These are phyloP conservation scores for Sarcoramphus papa DNA, from an alignment of 2,797 vertebrate genomes.

Conservation along the genomic window DNA sequence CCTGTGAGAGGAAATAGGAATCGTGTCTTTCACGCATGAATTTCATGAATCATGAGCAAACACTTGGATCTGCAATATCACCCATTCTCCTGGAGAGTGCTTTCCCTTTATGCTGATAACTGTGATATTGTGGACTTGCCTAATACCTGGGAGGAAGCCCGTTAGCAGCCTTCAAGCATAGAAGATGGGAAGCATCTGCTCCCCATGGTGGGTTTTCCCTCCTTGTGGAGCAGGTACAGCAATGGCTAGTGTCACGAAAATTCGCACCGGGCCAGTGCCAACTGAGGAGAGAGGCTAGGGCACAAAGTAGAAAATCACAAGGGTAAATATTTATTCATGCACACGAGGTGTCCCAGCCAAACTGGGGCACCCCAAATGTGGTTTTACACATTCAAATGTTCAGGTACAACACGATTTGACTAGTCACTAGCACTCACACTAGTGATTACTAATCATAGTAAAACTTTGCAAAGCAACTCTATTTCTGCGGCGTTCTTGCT, in stretches of 20 bases:
- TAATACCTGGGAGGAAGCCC: background rate
- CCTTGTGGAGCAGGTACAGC: background rate
- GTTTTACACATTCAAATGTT: background rate
- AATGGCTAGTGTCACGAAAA: background rate
- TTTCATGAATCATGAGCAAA: background rate
- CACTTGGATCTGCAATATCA: background rate
- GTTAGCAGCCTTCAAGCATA: background rate
- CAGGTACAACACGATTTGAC: background rate
- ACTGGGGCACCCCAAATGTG: background rate
- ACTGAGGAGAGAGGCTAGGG: accelerated
- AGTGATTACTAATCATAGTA: background rate
- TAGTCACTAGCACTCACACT: background rate
- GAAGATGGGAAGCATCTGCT: background rate
- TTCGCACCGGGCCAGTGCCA: background rate
- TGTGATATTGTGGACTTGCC: background rate
- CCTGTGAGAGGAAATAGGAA: background rate
- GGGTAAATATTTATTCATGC: background rate
- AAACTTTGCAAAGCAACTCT: background rate
- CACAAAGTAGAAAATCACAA: background rate
- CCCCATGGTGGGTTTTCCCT: background rate
- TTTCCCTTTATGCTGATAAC: background rate
- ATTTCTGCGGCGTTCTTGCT: background rate
- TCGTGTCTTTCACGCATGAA: accelerated
- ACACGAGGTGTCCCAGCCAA: background rate
- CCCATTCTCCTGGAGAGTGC: background rate